Conservation (phyloP, 2,113 vertebrate species). For the Calidris pygmaea region DNA sequence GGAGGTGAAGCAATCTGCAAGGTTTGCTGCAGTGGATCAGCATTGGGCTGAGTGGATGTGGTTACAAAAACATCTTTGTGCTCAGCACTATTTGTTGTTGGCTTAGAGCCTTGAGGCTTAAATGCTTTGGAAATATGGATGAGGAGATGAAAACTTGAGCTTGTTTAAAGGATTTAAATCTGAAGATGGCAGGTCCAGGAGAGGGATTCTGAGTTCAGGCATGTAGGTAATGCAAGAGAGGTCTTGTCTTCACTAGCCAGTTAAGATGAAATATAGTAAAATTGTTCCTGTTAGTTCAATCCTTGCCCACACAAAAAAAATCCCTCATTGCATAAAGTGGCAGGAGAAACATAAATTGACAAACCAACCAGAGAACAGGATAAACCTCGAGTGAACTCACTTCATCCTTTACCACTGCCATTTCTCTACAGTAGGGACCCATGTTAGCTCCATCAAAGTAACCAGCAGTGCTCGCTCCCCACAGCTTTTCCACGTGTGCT, state of each 20-base stretch:
- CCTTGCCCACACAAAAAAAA: background rate
- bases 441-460: background rate
- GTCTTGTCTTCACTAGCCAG: slow-evolving; percentile 50
- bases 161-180: slow-evolving; percentile 60
- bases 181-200: slow-evolving; percentile 57
- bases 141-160: slow-evolving; percentile 58
- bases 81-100: slow-evolving; percentile 53
- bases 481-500: background rate
- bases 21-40: slow-evolving; percentile 29
- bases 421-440: background rate
- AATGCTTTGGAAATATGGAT: slow-evolving; percentile 58
- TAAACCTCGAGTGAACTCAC: background rate
- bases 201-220: slow-evolving; percentile 48
- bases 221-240: slow-evolving; percentile 39
- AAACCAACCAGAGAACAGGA: background rate
- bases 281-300: slow-evolving; percentile 26
- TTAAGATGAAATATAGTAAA: slow-evolving; percentile 28
- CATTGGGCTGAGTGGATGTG: slow-evolving; percentile 30
- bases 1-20: slow-evolving; percentile 9
- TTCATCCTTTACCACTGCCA: background rate
- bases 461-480: background rate
- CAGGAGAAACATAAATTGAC: slow-evolving; percentile 2
- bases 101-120: slow-evolving; percentile 59
- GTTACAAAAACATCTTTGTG: slow-evolving; percentile 65
- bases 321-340: background rate